Conservation (phyloP, 2,113 vertebrate genomes). For the Nanorana parkeri region DNA sequence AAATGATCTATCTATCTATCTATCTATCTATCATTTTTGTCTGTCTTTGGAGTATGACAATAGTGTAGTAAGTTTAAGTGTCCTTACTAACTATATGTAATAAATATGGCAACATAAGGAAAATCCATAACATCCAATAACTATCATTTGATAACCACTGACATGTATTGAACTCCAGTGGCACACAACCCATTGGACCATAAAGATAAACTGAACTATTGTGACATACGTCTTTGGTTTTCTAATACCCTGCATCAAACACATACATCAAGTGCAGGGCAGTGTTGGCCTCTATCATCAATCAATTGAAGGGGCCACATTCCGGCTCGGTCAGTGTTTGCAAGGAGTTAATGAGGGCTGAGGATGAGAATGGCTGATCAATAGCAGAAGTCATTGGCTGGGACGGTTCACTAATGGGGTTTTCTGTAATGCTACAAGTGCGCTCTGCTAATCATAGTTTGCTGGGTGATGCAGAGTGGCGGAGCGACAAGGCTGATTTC, state of each 20-base stretch:
- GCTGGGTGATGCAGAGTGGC: not conserved
- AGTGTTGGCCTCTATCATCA: not conserved
- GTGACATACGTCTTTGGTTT: slow-evolving; percentile 14
- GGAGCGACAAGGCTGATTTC: slow-evolving; percentile 2
- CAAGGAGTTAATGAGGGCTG: slow-evolving; percentile 38
- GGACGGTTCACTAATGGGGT: slow-evolving; percentile 18
- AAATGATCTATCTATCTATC: too few species aligned
- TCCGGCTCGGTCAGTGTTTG: slow-evolving; percentile 24
- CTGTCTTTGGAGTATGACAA: too few species aligned
- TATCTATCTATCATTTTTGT: too few species aligned
- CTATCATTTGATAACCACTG: not conserved
- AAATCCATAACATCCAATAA: not conserved
- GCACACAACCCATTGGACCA: slow-evolving; percentile 1
- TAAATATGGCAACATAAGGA: not conserved
- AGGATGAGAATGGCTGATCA: slow-evolving; percentile 23
- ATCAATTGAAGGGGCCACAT: slow-evolving; percentile 8
- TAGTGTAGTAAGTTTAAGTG: too few species aligned
- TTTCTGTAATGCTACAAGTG: slow-evolving; percentile 2
- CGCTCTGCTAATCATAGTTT: not conserved
- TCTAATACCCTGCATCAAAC: slow-evolving; percentile 10
- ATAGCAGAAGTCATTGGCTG: slow-evolving; percentile 16
- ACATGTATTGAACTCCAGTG: slow-evolving; percentile 4
- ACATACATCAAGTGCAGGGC: slow-evolving; percentile 11
- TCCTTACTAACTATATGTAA: not conserved
- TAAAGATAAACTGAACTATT: not conserved